Evolutionary conservation across 2,888 invertebrate species (phyloP), one percentile per base, ranked within the genome.

Genomic region (Synergus umbraculus): DNA sequence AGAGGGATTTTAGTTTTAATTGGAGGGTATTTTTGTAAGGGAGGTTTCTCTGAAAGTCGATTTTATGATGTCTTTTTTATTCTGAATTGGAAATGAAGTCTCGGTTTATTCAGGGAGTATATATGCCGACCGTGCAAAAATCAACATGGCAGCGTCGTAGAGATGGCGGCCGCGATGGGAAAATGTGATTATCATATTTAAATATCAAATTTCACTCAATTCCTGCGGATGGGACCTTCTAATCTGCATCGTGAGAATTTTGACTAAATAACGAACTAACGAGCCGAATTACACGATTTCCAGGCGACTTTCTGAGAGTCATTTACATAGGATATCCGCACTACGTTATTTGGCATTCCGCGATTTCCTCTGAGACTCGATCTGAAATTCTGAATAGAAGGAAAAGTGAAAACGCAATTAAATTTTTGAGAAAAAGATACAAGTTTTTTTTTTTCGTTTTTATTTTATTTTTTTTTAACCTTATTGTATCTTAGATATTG

Each of bases 231-330:
- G 79, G 83, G 83, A 83, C 83, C 82, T 79, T 82, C n/a, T 73
- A 73, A 37, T 78, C 79, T 80, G 82, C 83, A 85, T 81, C 82
- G 81, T 80, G 81, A 84, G 79, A 65, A 76, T 89, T 83, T 84
- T 85, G 84, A 85, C 86, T 88, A 90, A 90, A 91, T 91, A 90
- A 91, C 89, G 84, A 84, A 85, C 89, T 91, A 91, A 91, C 91
- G 91, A 91, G 89, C 89, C 87, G 89, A 91, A 90, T 90, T 90
- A 88, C 84, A 83, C 81, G 77, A 63, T 60, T 65, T 78, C 78
- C 79, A 77, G 69, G 81, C 81, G 83, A 83, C 79, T 84, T 85
- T 84, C 83, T 80, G 80, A 78, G 79, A 18, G 67, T 63, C 29
- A 85, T 85, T 86, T 86, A 85, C 86, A 87, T 86, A 81, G 78